Evolutionary conservation across 2,888 invertebrate genomes (phyloP), one percentile per base, ranked within the genome.

Genomic region (Clanis bilineata): DNA sequence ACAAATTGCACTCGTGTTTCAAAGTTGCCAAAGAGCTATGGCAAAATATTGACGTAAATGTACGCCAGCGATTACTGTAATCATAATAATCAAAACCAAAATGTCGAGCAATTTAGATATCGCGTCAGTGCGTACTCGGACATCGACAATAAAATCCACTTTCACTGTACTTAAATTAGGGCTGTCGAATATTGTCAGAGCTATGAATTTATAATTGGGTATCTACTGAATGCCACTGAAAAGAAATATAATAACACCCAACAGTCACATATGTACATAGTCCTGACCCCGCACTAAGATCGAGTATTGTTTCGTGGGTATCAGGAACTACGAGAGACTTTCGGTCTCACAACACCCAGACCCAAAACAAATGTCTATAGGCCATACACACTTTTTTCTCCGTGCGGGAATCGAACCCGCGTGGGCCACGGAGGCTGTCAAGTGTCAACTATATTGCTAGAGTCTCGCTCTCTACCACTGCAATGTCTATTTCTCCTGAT

Each of bases 81-180:
- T 82, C 67, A 73, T 71, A 70, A 77, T 77, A 81, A 82, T 82
- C 74, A 76, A 70, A 41, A 65, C 66, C 66, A 69, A 74, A 74
- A 68, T 68, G 65, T 68, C 67, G 65, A 66, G 70, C 71, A 68
- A 67, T 63, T 68, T 64, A 64, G 57, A 68, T 65, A 65, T 63
- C 60, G 61, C 66, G 60, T 60, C 60, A 67, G 69, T 66, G 68
- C 70, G 71, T 65, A 68, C 62, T 62, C 65, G 64, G 65, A 68
- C 66, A 28, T 28, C 32, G 32, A 18, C 61, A 23, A 62, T 62
- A 65, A 67, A 63, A 51, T 62, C 63, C 65, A 76, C 78, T 78
- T 78, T 80, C 77, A 72, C 76, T 74, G 45, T 39, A 66, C 59
- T 58, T 55, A 58, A 62, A 61, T 63, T 64, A 72, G 68, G 69